These are phyloP conservation scores for Nyctalus aviator DNA, from an alignment of 2,797 vertebrate species.

Conservation along the genomic window DNA sequence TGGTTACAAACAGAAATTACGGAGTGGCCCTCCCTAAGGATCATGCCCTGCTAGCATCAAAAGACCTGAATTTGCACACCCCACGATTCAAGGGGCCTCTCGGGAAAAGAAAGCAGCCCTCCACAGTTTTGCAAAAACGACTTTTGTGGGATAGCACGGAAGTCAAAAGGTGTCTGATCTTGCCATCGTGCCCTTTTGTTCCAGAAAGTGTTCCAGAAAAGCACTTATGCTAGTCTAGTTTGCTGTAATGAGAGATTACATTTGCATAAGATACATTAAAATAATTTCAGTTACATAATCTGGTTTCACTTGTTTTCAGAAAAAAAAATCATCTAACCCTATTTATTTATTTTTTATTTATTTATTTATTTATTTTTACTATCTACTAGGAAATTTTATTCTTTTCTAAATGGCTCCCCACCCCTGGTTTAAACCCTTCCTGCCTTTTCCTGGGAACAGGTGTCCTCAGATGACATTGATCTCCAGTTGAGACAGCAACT, in stretches of 20 bases:
- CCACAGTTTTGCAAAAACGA: not conserved
- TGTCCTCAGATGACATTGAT: not conserved
- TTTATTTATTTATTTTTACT: not conserved
- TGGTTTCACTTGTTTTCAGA: not conserved
- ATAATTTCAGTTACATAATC: not conserved
- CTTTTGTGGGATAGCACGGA: not conserved
- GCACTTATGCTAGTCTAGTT: not conserved
- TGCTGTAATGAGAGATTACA: not conserved
- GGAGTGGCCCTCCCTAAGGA: not conserved
- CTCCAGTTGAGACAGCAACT: not conserved
- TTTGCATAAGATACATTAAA: not conserved
- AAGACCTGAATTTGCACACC: not conserved
- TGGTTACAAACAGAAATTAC: no score
- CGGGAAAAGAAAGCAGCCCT: not conserved
- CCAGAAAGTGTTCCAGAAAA: not conserved
- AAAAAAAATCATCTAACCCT: not conserved
- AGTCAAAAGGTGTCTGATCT: not conserved
- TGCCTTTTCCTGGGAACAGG: not conserved
- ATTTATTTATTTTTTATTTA: no score
- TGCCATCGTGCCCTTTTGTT: no score
- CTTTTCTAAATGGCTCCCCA: not conserved
- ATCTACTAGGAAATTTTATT: not conserved
- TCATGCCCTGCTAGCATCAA: fast-evolving
- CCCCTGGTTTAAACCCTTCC: not conserved
- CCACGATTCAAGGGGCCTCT: fast-evolving